Evolutionary conservation across 2,113 vertebrate genomes (phyloP), one percentile per base, ranked within the genome.

Genomic region (Penelope pileata): DNA sequence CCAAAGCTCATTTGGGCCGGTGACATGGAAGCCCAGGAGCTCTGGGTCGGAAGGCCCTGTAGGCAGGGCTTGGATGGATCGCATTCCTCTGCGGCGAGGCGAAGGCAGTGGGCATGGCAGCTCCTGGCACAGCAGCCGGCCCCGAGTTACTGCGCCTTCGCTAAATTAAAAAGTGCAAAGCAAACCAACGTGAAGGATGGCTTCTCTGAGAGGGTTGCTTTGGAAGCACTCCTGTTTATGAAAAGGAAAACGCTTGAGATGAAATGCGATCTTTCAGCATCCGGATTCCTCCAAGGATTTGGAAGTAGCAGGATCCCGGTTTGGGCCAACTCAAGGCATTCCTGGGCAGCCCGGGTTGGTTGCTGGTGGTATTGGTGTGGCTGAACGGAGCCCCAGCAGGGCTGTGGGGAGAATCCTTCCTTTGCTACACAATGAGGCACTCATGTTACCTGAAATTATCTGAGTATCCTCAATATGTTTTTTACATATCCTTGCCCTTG

Each of bases 231-330:
- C 59, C 68, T 96, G 88, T 86, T 97, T 95, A 94, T 90, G 29
- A 78, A 86, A 88, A 80, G 43, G 88, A 88, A 91, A 95, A 96
- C 94, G 51, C 91, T 94, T 93, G 69, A 82, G 83, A 77, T 96
- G 85, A 95, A 96, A 96, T 70, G 83, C 88, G 93, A 96, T 90
- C 94, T 94, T 93, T 91, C 90, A 81, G 82, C 72, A 83, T 93
- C 47, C 76, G 95, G 83, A 96, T 95, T 90, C 91, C 94, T 95
- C 83, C 68, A 72, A 91, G 94, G 90, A 86, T 96, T 94, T 94
- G 73, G 90, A 90, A 78, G 73, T 93, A 75, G 69, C 79, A 93
- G 68, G 83, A 93, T 86, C 83, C 68, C 1, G 1, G 16, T 83
- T 40, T 88, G 68, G 72, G 93, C 94, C 85, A 93, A 56, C 67